Evolutionary conservation across 2,113 vertebrate species (phyloP).

Genomic region (Ahaetulla prasina): DNA sequence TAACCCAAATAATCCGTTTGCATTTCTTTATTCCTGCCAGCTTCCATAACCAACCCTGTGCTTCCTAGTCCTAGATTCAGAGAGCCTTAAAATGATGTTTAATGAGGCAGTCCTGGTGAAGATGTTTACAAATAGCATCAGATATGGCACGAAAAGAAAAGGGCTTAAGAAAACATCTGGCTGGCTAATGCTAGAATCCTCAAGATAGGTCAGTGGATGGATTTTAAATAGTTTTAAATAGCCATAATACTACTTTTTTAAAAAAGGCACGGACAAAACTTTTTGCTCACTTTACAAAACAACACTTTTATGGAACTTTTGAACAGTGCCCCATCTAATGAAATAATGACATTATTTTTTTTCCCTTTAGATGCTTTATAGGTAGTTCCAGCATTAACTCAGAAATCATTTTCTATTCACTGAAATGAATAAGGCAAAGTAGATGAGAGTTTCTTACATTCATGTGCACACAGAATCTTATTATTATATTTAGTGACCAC

Average conservation of each 20-base stretch:
- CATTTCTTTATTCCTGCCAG: background rate
- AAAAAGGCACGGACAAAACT: background rate
- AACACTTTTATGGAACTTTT: background rate
- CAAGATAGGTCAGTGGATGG: background rate
- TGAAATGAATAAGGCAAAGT: background rate
- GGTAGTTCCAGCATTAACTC: background rate
- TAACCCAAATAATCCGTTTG: background rate
- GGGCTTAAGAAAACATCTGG: background rate
- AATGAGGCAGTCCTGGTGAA: background rate
- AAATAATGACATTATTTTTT: background rate
- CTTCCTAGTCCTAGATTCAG: background rate
- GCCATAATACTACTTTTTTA: background rate
- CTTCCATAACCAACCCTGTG: background rate
- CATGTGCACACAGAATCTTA: background rate
- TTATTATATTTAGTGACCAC: constrained; percentile 48
- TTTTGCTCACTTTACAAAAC: background rate
- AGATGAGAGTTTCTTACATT: constrained; percentile 8
- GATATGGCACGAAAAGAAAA: background rate
- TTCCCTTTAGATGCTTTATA: background rate
- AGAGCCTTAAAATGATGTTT: background rate
- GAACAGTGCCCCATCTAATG: background rate
- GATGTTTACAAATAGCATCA: background rate
- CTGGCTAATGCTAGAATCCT: background rate
- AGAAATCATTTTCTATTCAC: background rate
- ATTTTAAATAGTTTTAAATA: background rate